phyloP scores from a whole-genome alignment of 2,888 invertebrate species.

The Platycheirus rosarum region DNA sequence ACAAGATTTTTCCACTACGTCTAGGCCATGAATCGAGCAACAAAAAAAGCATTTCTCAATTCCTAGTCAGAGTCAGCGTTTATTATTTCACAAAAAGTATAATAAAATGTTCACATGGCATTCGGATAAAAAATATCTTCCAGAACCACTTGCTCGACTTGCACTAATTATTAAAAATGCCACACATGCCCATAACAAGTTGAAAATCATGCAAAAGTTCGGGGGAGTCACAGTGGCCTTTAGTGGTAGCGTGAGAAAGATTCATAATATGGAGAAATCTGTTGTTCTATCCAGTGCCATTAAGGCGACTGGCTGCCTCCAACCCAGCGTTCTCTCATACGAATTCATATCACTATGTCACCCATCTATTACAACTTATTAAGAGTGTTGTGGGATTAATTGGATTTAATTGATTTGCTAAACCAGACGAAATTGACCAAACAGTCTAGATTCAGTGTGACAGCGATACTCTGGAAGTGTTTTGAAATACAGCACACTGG shows the following conservation, averaged over 20 bases:
- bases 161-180: conserved; percentile 70
- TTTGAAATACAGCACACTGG: conserved; percentile 35
- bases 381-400: conserved; percentile 83
- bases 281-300: conserved; percentile 74
- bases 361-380: conserved; percentile 82
- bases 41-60: conserved; percentile 39
- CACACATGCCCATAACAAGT: conserved; percentile 67
- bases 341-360: conserved; percentile 77
- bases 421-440: conserved; percentile 83
- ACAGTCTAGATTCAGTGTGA: conserved; percentile 80
- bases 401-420: conserved; percentile 83
- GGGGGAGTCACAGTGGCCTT: conserved; percentile 81
- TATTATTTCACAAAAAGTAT: not conserved
- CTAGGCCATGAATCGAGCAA: conserved; percentile 26
- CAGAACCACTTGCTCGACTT: conserved; percentile 56
- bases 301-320: conserved; percentile 56
- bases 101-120: conserved; percentile 61
- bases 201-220: conserved; percentile 82
- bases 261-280: conserved; percentile 76
- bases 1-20: conserved; percentile 37
- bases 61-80: conserved; percentile 5
- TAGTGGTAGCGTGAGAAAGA: conserved; percentile 81
- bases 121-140: conserved; percentile 22
- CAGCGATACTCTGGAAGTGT: conserved; percentile 75
- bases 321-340: conserved; percentile 52